Percentiles rank a stretch among this genome's conserved stretches.
phyloP scores from a whole-genome alignment of 2,113 vertebrate genomes.

The Enhydra lutris region DNA sequence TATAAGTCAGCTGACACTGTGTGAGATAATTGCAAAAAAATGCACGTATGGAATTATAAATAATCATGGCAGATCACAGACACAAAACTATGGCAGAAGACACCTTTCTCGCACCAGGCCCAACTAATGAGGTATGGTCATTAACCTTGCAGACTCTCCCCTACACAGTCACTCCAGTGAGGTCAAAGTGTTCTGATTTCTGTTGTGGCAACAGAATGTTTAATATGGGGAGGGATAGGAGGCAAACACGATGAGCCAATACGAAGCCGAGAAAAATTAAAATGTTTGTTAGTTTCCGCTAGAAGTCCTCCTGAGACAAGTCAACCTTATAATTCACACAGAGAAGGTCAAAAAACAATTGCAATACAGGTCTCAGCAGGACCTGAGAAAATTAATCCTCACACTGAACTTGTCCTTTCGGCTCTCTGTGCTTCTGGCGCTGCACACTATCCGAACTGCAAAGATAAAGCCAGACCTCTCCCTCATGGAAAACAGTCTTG shows the following conservation, averaged over 20 bases:
- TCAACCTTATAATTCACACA: slow-evolving; percentile 61
- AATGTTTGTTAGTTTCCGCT: slow-evolving; percentile 64
- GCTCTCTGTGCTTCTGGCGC: slow-evolving; percentile 43
- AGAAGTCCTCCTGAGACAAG: slow-evolving; percentile 41
- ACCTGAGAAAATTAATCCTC: slow-evolving; percentile 72
- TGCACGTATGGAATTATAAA: background rate
- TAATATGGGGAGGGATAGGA: background rate
- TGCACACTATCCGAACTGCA: background rate
- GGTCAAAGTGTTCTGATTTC: slow-evolving; percentile 43
- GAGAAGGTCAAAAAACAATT: slow-evolving; percentile 70
- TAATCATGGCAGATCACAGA: background rate
- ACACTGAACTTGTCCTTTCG: slow-evolving; percentile 4
- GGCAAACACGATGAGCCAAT: slow-evolving; percentile 1
- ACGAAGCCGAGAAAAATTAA: slow-evolving; percentile 53
- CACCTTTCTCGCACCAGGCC: background rate
- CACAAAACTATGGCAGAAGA: background rate
- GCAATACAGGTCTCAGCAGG: slow-evolving; percentile 27
- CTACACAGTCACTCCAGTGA: background rate
- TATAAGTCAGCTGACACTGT: background rate
- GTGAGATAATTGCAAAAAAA: background rate
- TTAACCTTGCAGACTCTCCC: background rate
- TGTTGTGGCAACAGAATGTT: slow-evolving; percentile 27
- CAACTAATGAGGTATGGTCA: background rate
- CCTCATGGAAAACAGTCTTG: slow-evolving; percentile 65
- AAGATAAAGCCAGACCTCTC: slow-evolving; percentile 61